Evolutionary conservation across 1,140 invertebrate genomes (phyloP).

Genomic region (Papilio aristodemus): DNA sequence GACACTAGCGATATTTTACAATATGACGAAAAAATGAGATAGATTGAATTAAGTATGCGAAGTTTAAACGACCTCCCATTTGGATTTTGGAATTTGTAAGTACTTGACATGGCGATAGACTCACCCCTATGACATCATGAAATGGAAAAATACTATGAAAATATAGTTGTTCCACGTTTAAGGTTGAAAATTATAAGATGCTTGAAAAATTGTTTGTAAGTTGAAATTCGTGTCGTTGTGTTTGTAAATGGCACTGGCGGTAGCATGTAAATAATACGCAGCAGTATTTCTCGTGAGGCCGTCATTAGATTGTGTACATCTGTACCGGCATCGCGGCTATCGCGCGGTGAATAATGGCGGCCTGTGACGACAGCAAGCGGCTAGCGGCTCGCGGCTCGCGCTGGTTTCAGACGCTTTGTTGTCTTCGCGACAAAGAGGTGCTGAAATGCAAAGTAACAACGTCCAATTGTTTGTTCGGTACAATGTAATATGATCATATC

Average conservation of each 20-base stretch:
- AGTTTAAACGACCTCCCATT: no score
- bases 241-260: not conserved
- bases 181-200: no score
- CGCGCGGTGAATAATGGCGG: constrained; percentile 24
- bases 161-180: no score
- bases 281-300: constrained; percentile 22
- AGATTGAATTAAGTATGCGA: no score
- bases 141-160: no score
- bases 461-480: not conserved
- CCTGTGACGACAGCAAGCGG: not conserved
- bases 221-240: not conserved
- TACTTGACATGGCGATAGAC: no score
- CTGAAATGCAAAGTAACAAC: not conserved
- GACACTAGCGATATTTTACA: no score
- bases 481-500: not conserved
- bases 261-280: constrained; percentile 26
- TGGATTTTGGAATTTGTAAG: no score
- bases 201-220: no score
- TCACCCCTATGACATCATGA: no score
- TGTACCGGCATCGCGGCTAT: constrained; percentile 23
- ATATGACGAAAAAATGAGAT: no score
- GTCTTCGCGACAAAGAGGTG: constrained; percentile 16
- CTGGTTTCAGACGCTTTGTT: constrained; percentile 6
- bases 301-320: constrained; percentile 31
- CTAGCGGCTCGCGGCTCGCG: not conserved